phyloP scores from a whole-genome alignment of 2,113 vertebrate genomes.

The Candoia aspera region DNA sequence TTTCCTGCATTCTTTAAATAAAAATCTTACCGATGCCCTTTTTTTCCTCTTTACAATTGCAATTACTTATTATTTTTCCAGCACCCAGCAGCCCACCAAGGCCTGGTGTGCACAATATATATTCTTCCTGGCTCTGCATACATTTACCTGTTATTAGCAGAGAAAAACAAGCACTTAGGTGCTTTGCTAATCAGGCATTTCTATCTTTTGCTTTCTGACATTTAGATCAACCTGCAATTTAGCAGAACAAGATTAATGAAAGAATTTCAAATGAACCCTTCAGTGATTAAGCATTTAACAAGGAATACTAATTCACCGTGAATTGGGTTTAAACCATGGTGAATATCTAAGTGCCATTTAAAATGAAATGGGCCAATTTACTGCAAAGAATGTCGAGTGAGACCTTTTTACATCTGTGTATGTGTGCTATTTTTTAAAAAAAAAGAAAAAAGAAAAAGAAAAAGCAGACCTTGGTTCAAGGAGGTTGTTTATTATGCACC shows the following conservation, averaged over 20 bases:
- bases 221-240: conserved; percentile 71
- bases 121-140: conserved; percentile 14
- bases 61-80: background rate
- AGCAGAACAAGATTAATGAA: conserved; percentile 60
- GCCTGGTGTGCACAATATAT: background rate
- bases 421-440: background rate
- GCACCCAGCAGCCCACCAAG: background rate
- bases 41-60: background rate
- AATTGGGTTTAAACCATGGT: conserved; percentile 38
- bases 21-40: background rate
- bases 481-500: conserved; percentile 21
- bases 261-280: conserved; percentile 64
- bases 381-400: conserved; percentile 50
- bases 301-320: conserved; percentile 61
- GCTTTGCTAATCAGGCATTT: conserved; percentile 67
- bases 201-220: conserved; percentile 69
- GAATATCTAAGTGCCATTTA: conserved; percentile 46
- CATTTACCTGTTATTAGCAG: conserved; percentile 48
- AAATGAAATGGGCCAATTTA: conserved; percentile 60
- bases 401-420: conserved; percentile 46
- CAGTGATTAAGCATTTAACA: conserved; percentile 61
- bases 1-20: background rate
- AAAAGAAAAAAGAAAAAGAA: background rate
- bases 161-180: conserved; percentile 44
- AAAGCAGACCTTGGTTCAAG: conserved; percentile 15